Conservation (phyloP, 53 echinoderm and acorn worm genomes). For the Echinarachnius parma region DNA sequence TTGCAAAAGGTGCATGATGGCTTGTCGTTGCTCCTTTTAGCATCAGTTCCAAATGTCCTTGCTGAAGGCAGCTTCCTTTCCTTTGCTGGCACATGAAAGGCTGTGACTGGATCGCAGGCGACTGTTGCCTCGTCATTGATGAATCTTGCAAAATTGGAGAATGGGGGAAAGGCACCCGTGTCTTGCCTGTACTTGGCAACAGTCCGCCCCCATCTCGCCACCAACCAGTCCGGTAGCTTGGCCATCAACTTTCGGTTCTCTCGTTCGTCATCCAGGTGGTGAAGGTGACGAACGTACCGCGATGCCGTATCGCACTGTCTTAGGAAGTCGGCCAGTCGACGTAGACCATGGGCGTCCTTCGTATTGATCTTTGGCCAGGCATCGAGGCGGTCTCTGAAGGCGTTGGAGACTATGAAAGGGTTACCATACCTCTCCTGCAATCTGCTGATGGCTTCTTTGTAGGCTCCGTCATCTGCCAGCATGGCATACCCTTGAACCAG, state of each 20-base stretch:
- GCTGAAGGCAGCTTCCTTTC: too few species aligned
- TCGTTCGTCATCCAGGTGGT: too few species aligned
- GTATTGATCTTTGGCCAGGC: conserved; percentile 28
- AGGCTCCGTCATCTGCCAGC: too few species aligned
- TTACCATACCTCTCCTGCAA: conserved; percentile 37
- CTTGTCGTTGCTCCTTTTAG: too few species aligned
- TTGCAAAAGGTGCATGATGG: conserved; percentile 1
- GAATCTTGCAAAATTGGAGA: too few species aligned
- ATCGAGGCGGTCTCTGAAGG: conserved; percentile 41
- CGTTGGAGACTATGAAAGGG: conserved; percentile 38
- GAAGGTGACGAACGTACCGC: too few species aligned
- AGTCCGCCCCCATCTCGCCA: conserved; percentile 19
- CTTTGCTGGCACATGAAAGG: too few species aligned
- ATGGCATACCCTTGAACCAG: too few species aligned
- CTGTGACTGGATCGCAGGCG: conserved; percentile 38
- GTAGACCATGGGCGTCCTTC: conserved; percentile 27
- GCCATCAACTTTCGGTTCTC: conserved; percentile 25
- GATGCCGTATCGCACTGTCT: conserved; percentile 45
- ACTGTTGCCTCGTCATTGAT: too few species aligned
- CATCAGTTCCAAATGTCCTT: too few species aligned
- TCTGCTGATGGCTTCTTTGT: conserved; percentile 22
- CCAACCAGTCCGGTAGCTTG: conserved; percentile 35
- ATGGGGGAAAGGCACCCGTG: too few species aligned
- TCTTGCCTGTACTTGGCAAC: conserved; percentile 18
- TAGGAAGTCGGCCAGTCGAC: conserved; percentile 38